Percentiles rank a stretch among this genome's conserved stretches.
Conservation (phyloP, 2,797 vertebrate genomes). For the Sebastes diploproa region DNA sequence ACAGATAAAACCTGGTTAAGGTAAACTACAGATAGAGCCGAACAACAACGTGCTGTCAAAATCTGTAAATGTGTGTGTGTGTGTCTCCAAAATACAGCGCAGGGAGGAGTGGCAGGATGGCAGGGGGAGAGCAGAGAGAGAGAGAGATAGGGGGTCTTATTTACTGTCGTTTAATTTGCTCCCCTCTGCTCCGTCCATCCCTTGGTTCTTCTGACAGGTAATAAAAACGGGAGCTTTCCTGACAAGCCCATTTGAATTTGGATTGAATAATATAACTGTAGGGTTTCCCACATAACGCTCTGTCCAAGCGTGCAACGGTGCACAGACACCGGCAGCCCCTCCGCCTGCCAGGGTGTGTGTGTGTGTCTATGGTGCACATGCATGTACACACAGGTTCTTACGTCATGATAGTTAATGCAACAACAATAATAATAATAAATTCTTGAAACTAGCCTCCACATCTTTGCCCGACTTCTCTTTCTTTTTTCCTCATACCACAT, state of each 20-base stretch:
- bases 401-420: constrained; percentile 56
- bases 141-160: constrained; percentile 67
- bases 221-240: constrained; percentile 74
- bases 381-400: constrained; percentile 1
- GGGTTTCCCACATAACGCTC: constrained; percentile 65
- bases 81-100: constrained; percentile 37
- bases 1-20: constrained; percentile 61
- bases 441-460: constrained; percentile 38
- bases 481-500: background rate
- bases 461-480: constrained; percentile 10
- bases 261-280: constrained; percentile 79
- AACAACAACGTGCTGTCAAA: constrained; percentile 73
- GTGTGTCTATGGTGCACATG: background rate
- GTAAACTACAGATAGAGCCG: constrained; percentile 57
- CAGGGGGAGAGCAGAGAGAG: constrained; percentile 8
- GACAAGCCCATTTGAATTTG: constrained; percentile 83
- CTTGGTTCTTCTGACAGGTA: constrained; percentile 77
- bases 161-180: constrained; percentile 79
- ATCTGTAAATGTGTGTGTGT: constrained; percentile 23
- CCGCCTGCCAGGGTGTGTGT: constrained; percentile 17
- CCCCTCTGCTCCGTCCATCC: constrained; percentile 68
- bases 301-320: constrained; percentile 60
- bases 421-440: constrained; percentile 51
- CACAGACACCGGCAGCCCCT: constrained; percentile 35
- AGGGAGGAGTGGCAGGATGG: constrained; percentile 42